phyloP scores from a whole-genome alignment of 2,113 vertebrate genomes.

The Suncus etruscus region DNA sequence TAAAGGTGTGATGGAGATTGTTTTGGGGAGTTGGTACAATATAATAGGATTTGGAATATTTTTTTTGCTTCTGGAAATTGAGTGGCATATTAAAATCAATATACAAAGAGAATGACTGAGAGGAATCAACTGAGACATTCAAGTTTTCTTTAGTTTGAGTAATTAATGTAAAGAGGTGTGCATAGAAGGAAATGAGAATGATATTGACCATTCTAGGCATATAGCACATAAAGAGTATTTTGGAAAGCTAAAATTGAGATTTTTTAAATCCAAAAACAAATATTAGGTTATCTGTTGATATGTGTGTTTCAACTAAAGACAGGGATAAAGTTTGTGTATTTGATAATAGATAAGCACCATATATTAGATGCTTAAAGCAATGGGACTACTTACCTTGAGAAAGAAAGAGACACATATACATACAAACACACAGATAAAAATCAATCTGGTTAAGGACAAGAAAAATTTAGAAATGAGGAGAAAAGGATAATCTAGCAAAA shows the following conservation, averaged over 20 bases:
- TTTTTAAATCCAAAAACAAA: not conserved
- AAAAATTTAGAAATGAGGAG: not conserved
- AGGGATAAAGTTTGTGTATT: not conserved
- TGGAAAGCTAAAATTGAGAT: not conserved
- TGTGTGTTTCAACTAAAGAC: not conserved
- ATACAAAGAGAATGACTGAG: not conserved
- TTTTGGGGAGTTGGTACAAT: not conserved
- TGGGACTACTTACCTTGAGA: not conserved
- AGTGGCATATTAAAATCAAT: not conserved
- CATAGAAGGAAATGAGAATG: not conserved
- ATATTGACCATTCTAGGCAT: not conserved
- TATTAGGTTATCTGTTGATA: not conserved
- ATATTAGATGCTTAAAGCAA: not conserved
- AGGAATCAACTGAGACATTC: not conserved
- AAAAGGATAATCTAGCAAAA: not conserved
- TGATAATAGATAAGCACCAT: not conserved
- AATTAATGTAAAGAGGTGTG: not conserved
- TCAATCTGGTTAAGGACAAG: not conserved
- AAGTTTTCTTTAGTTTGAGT: slow-evolving; percentile 8
- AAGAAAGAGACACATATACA: too few relatives aligned
- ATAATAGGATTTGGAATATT: not conserved
- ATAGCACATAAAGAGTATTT: not conserved
- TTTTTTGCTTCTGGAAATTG: not conserved
- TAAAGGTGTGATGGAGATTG: not conserved
- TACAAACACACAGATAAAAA: not conserved